Evolutionary conservation across 2,888 invertebrate genomes (phyloP), one percentile per base, ranked within the genome.

Genomic region (Andricus quercusramuli): DNA sequence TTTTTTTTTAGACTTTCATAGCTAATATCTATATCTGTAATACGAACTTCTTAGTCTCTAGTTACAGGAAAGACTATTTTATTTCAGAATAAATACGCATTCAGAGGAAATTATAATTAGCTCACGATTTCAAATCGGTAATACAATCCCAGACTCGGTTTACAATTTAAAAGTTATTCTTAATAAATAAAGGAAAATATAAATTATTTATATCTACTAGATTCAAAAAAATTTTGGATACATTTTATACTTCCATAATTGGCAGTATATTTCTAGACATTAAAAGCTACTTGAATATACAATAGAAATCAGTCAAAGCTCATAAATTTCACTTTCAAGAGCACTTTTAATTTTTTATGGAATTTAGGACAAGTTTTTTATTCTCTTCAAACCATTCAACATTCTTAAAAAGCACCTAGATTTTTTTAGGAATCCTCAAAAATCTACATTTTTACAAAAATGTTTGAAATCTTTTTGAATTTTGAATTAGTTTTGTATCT

Each of bases 1-100:
- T 56, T 1, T 11, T 11, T 9, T 11, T 20, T 51, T 8, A 51
- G 25, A 70, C 79, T 86, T 84, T 85, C 83, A 83, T 81, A 84
- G 84, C 78, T 68, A 78, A 67, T 78, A 77, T 80, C 47, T 47
- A 67, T 80, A 80, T 79, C 81, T 81, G 84, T 83, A 83, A 84
- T 80, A 80, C 80, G 86, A 86, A 87, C 86, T 85, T 80, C 86
- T 85, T 84, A 88, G 78, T 81, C 85, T 87, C 85, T 86, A 84
- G 82, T 87, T 84, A 68, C 87, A 70, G 51, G 70, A 70, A 70
- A 70, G 20, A 59, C 59, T 59, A 70, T 70, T 70, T 51, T 25
- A 51, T 70, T 47, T 44, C 51, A 51, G 20, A 20, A 32, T 51
- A 51, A 51, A 22, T 22, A 22, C 56, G 3, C 9, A 20, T 22